Evolutionary conservation across 2,797 vertebrate species (phyloP), one percentile per base, ranked within the genome.

Genomic region (Hoplostethus atlanticus): DNA sequence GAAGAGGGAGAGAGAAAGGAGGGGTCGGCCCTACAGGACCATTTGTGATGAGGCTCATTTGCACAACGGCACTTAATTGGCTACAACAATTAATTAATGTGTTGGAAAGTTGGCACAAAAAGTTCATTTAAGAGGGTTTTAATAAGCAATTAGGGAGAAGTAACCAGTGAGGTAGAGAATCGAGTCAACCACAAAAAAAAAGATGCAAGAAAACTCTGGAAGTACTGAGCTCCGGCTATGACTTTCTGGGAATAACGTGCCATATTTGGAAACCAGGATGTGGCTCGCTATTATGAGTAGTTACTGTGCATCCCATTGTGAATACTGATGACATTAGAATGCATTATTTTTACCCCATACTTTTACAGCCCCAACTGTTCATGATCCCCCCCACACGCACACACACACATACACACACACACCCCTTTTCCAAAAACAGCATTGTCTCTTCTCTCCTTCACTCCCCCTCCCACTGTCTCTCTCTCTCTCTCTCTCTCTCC

Each of bases 61-160:
- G 97, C 96, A 93, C 96, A 96, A 94, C 94, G 96, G 93, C 96
- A 98, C 96, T 98, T 98, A 98, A 98, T 98, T 98, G 97, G 97
- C 97, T 97, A 96, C 97, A 97, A 97, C 97, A 98, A 98, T 98
- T 98, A 98, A 98, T 98, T 98, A 98, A 98, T 98, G 97, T 98
- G 97, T 98, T 97, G 96, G 96, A 98, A 97, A 98, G 96, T 97
- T 97, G 97, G 97, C 96, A 97, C 96, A 90, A 94, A 94, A 95
- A 95, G 94, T 95, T 95, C 91, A 94, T 95, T 95, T 95, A 95
- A 95, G 93, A 91, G 93, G 91, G 92, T 92, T 94, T 94, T 95
- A 94, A 94, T 94, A 94, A 94, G 93, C 94, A 94, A 94, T 95
- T 95, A 94, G 92, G 89, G 90, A 87, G 88, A 93, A 89, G 91